These are phyloP conservation scores for Rhipidura dahli DNA, from an alignment of 2,113 vertebrate species.

Conservation along the genomic window DNA sequence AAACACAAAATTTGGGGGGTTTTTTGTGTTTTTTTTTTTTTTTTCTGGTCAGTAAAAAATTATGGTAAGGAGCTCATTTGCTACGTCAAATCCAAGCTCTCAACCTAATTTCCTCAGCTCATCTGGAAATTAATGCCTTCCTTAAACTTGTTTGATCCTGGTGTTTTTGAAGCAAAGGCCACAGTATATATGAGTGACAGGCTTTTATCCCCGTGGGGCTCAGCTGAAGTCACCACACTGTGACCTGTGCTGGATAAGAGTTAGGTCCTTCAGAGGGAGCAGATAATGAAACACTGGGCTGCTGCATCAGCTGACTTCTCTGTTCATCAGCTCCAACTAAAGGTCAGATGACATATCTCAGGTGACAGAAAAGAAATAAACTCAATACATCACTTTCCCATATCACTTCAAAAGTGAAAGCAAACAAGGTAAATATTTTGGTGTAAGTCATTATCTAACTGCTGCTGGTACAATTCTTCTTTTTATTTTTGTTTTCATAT, in stretches of 20 bases:
- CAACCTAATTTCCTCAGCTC: not conserved
- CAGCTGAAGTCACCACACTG: conserved; percentile 1
- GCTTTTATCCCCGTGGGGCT: not conserved
- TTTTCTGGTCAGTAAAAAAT: not conserved
- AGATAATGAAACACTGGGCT: not conserved
- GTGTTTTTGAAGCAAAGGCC: conserved; percentile 17
- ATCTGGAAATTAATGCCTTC: conserved; percentile 15
- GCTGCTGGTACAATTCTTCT: not conserved
- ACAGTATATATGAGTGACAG: not conserved
- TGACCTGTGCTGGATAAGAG: not conserved
- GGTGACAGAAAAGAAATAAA: not conserved
- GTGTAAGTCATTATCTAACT: not conserved
- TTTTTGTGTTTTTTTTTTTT: not conserved
- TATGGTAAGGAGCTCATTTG: not conserved
- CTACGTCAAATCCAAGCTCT: not conserved
- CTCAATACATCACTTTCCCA: not conserved
- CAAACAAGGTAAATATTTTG: not conserved
- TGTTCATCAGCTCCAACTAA: not conserved
- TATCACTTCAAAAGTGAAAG: not conserved
- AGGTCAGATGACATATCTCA: not conserved
- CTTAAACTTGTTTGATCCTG: conserved; percentile 25
- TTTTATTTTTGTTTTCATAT: not conserved
- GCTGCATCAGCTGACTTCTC: not conserved
- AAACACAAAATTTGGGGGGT: not conserved
- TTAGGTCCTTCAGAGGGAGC: not conserved